Conservation (phyloP, 1,140 invertebrate genomes). For the Drosophila nigrodunni region DNA sequence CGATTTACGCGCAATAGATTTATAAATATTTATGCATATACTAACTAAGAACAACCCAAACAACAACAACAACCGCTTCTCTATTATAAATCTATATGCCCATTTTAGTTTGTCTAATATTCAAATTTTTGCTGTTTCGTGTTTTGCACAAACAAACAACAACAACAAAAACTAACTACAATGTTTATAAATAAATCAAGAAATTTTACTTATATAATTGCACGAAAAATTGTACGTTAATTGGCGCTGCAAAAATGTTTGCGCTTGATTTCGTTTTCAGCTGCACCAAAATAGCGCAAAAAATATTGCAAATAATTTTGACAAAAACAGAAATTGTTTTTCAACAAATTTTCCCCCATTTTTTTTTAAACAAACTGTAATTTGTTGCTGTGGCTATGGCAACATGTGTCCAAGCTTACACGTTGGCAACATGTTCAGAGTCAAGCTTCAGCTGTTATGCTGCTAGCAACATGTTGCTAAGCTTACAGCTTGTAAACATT, state of each 20-base stretch:
- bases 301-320: neutral
- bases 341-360: too few species aligned
- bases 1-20: slow-evolving; percentile 41
- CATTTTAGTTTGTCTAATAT: slow-evolving; percentile 6
- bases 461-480: neutral
- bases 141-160: slow-evolving; percentile 10
- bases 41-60: neutral
- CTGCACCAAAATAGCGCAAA: slow-evolving; percentile 12
- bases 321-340: slow-evolving; percentile 2
- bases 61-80: neutral
- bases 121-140: neutral
- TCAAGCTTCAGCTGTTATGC: too few species aligned
- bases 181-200: slow-evolving; percentile 2
- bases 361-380: too few species aligned
- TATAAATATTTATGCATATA: slow-evolving; percentile 27
- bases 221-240: slow-evolving; percentile 35
- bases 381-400: too few species aligned
- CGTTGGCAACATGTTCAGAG: too few species aligned
- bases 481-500: neutral
- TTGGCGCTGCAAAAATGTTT: slow-evolving; percentile 44
- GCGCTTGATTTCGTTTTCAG: slow-evolving; percentile 46
- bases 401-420: too few species aligned
- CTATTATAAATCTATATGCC: neutral
- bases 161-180: too few species aligned
- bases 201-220: slow-evolving; percentile 36